These are phyloP conservation scores for Leucoraja erinaceus DNA, from an alignment of 2,113 vertebrate genomes.

Conservation along the genomic window DNA sequence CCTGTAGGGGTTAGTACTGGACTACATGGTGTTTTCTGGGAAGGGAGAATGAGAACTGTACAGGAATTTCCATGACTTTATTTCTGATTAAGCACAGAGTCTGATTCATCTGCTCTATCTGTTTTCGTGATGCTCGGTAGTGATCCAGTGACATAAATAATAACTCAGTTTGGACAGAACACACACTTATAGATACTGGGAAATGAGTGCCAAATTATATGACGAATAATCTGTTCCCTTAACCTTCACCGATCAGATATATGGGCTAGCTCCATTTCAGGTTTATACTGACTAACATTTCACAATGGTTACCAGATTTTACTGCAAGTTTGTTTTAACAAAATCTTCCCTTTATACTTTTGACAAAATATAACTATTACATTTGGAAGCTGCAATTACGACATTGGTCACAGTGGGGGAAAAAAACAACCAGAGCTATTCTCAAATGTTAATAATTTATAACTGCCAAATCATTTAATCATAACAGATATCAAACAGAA, in stretches of 20 bases:
- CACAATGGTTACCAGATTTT: neutral
- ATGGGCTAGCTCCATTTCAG: neutral
- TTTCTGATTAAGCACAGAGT: neutral
- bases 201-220: neutral
- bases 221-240: neutral
- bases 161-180: neutral
- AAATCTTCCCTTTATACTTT: neutral
- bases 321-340: neutral
- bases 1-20: too few relatives aligned
- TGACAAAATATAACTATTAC: neutral
- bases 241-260: neutral
- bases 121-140: neutral
- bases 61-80: neutral
- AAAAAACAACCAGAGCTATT: neutral
- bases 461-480: neutral
- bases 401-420: neutral
- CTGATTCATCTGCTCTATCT: neutral
- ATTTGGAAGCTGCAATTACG: neutral
- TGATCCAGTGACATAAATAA: neutral
- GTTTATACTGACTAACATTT: neutral
- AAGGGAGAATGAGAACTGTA: too few relatives aligned
- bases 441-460: neutral
- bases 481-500: neutral
- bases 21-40: neutral
- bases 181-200: neutral